Conservation (phyloP, 2,797 vertebrate genomes). For the Crocidura indochinensis region DNA sequence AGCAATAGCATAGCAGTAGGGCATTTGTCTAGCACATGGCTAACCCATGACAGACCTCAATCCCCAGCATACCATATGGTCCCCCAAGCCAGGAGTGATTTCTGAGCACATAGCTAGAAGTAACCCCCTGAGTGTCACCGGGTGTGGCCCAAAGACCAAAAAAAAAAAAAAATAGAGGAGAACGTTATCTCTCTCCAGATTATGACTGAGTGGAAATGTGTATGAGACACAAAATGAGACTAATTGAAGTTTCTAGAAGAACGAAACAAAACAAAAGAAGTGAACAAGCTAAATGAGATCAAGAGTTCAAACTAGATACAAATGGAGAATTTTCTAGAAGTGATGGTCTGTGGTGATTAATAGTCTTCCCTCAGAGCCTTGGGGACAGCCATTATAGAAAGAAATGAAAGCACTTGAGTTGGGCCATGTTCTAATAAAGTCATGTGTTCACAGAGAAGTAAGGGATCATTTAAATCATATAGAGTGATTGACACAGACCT, state of each 20-base stretch:
- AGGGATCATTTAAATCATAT: too few species aligned
- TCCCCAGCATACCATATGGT: too few species aligned
- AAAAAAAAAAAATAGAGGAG: too few species aligned
- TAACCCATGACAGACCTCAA: too few species aligned
- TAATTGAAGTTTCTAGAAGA: background rate
- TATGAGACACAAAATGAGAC: background rate
- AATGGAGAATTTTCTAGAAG: background rate
- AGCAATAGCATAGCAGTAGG: too few species aligned
- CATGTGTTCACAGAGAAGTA: background rate
- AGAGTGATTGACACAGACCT: background rate
- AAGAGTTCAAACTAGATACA: background rate
- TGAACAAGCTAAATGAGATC: constrained; percentile 27
- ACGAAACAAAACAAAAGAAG: background rate
- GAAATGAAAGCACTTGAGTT: background rate
- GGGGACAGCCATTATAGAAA: background rate
- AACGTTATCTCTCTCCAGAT: background rate
- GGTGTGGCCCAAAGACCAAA: too few species aligned
- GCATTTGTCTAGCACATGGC: too few species aligned
- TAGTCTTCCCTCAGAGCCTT: background rate
- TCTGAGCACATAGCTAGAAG: too few species aligned
- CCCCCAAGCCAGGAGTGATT: too few species aligned
- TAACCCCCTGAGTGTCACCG: too few species aligned
- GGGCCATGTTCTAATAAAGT: too few species aligned
- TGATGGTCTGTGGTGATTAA: background rate
- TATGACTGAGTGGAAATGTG: background rate